phyloP scores from a whole-genome alignment of 2,888 invertebrate genomes.

The Pammene aurita region DNA sequence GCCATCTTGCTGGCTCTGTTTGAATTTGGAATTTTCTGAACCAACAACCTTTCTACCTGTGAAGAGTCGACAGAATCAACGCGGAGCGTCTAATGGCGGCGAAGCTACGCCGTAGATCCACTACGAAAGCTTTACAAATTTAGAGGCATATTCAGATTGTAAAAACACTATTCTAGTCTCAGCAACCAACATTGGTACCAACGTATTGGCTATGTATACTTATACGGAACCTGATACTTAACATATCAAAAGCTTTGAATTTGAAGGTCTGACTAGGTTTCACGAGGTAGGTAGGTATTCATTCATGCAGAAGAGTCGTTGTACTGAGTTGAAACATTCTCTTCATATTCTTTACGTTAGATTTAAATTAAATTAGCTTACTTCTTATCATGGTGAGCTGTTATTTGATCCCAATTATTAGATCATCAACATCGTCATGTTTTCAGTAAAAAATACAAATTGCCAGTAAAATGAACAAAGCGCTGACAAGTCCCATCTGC shows the following conservation, averaged over 20 bases:
- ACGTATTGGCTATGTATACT: too few species aligned
- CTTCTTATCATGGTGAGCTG: neutral
- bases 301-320: too few species aligned
- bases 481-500: constrained; percentile 72
- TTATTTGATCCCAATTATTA: constrained; percentile 13
- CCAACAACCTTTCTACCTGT: constrained; percentile 66
- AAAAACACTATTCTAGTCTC: too few species aligned
- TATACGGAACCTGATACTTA: neutral
- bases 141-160: neutral
- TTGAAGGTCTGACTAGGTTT: too few species aligned
- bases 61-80: constrained; percentile 54
- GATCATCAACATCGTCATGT: constrained; percentile 12
- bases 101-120: constrained; percentile 23
- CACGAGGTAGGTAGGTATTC: too few species aligned
- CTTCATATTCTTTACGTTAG: neutral
- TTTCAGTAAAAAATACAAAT: constrained; percentile 26
- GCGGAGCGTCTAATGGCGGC: constrained; percentile 10
- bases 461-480: constrained; percentile 46
- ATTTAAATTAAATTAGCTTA: too few species aligned
- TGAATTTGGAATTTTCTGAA: constrained; percentile 58
- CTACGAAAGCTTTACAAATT: constrained; percentile 18
- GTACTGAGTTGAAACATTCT: neutral
- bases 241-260: too few species aligned
- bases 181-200: too few species aligned
- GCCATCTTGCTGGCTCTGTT: constrained; percentile 66